Evolutionary conservation across 2,797 vertebrate genomes (phyloP), one percentile per base, ranked within the genome.

Genomic region (Linurgus olivaceus): DNA sequence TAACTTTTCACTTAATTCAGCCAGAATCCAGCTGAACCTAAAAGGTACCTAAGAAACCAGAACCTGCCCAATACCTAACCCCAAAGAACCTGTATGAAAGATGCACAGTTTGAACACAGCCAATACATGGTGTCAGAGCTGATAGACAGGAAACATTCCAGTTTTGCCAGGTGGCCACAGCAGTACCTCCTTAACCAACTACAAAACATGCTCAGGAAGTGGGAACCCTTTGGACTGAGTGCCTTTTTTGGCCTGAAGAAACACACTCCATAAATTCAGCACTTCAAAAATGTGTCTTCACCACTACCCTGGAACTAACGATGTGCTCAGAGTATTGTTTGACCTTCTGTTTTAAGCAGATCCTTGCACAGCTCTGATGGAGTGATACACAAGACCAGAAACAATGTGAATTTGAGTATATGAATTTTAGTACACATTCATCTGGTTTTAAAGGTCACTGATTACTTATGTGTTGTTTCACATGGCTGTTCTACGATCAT

Each of bases 71-170:
- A 20, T 10, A 62, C 1, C 5, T 25, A 71, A 57, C 7, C 24
- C 18, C 5, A 11, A 81, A 58, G 18, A 45, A 62, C 3, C 6
- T 17, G 3, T 16, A 26, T 28, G 33, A 74, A 70, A 70, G 9
- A 58, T 9, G 4, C 11, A 17, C 35, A 9, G 7, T 58, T 58
- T 65, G 17, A 76, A 28, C 13, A 55, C 1, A 57, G 8, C 13
- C 33, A 65, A 28, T 7, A 17, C 1, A 38, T 9, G 10, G 4
- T 48, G 6, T 24, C 14, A 38, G 12, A 4, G 5, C 2, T 50
- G 9, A 67, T 2, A 28, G 62, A 31, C 28, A 59, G 26, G 51
- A 80, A n/a, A 5, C 12, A 42, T 19, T 45, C 10, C 54, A 80
- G 12, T 8, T 70, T 57, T 58, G 13, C 8, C 4, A 17, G 38